Evolutionary conservation across 2,888 invertebrate genomes (phyloP).

Genomic region (Hymenopus coronatus): DNA sequence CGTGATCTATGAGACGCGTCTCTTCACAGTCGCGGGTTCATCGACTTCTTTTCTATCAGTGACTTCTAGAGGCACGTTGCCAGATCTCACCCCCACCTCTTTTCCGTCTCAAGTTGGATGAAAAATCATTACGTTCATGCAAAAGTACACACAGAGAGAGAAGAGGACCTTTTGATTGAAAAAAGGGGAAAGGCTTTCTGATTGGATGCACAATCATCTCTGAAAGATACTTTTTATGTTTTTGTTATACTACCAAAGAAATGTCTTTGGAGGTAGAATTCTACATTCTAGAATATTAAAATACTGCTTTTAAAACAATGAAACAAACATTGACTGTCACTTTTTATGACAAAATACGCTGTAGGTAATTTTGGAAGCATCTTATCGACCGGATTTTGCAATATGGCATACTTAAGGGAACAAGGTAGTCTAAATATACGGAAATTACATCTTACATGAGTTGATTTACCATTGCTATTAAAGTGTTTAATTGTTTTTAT

Average conservation of each 20-base stretch:
- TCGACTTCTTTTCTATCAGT: neutral
- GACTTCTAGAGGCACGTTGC: neutral
- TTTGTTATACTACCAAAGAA: neutral
- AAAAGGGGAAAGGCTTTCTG: neutral
- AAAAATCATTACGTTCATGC: neutral
- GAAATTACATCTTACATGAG: too few species aligned
- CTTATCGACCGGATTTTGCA: too few species aligned
- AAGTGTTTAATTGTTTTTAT: too few species aligned
- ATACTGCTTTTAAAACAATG: neutral
- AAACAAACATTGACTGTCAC: neutral
- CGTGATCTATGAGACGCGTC: neutral
- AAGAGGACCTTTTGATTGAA: neutral
- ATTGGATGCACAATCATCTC: neutral
- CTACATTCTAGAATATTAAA: neutral
- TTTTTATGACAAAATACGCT: too few species aligned
- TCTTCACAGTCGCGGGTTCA: neutral
- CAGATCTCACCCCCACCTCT: neutral
- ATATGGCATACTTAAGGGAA: too few species aligned
- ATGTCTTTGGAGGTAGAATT: neutral
- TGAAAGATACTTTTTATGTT: neutral
- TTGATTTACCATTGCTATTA: too few species aligned
- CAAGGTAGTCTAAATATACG: too few species aligned
- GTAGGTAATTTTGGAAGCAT: too few species aligned
- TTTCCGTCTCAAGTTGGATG: neutral
- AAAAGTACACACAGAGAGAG: neutral